Percentiles rank a stretch among this genome's conserved stretches.
phyloP scores from a whole-genome alignment of 2,113 vertebrate species.

The Chlamydotis undulata region DNA sequence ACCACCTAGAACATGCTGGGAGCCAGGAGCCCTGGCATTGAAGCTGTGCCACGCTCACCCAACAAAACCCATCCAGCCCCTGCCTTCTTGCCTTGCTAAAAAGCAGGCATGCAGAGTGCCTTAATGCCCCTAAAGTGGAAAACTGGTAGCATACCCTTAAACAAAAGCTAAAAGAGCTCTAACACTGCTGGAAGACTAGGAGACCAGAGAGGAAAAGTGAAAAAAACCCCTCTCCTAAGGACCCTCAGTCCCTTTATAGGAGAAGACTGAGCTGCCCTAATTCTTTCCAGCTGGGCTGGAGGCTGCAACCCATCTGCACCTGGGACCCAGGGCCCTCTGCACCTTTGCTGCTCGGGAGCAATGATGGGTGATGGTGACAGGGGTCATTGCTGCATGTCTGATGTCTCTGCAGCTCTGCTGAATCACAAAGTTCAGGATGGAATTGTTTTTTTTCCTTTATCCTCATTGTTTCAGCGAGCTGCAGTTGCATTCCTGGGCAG shows the following conservation, averaged over 20 bases:
- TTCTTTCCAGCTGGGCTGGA: conserved; percentile 4
- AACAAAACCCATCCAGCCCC: neutral
- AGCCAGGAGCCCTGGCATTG: neutral
- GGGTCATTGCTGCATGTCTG: neutral
- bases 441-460: neutral
- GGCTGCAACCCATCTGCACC: neutral
- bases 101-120: rapidly evolving
- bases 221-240: rapidly evolving
- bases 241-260: neutral
- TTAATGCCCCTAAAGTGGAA: neutral
- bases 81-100: neutral
- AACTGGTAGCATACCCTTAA: rapidly evolving
- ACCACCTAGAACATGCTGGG: rapidly evolving
- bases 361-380: neutral
- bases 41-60: rapidly evolving
- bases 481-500: neutral
- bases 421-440: neutral
- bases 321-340: neutral
- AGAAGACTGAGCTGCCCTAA: neutral
- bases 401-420: neutral
- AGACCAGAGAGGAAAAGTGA: neutral
- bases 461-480: neutral
- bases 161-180: neutral
- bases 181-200: neutral
- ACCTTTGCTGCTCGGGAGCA: neutral